phyloP scores from a whole-genome alignment of 1,140 invertebrate species.

The Vollenhovia emeryi region DNA sequence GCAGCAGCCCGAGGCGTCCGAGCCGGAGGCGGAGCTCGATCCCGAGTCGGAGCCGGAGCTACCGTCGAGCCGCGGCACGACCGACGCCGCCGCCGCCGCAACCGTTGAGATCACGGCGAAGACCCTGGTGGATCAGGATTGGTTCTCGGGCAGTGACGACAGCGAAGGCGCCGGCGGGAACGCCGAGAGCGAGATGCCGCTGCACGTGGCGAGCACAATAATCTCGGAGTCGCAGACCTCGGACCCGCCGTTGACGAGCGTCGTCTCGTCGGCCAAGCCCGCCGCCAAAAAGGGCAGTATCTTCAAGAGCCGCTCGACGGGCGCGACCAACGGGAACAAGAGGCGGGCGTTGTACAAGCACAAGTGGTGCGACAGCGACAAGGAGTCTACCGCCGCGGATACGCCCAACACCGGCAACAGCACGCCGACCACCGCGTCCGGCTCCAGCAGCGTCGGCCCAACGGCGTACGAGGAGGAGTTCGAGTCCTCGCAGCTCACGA shows the following conservation, averaged over 20 bases:
- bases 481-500: constrained; percentile 87
- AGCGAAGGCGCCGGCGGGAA: constrained; percentile 80
- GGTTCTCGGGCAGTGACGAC: constrained; percentile 84
- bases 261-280: constrained; percentile 73
- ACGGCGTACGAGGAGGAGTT: constrained; percentile 86
- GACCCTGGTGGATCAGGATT: constrained; percentile 82
- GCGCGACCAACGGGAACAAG: constrained; percentile 91
- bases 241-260: constrained; percentile 40
- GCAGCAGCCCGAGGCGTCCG: constrained; percentile 37
- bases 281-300: constrained; percentile 92
- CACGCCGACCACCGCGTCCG: constrained; percentile 73
- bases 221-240: constrained; percentile 63
- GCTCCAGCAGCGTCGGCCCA: constrained; percentile 69
- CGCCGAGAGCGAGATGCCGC: constrained; percentile 66
- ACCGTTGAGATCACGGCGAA: constrained; percentile 73
- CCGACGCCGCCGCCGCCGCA: not conserved
- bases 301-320: constrained; percentile 93
- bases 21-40: constrained; percentile 21
- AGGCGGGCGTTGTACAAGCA: constrained; percentile 93
- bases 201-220: constrained; percentile 66
- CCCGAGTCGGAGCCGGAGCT: constrained; percentile 74
- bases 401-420: constrained; percentile 65
- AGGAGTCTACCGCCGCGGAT: constrained; percentile 80
- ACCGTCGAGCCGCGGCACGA: not conserved
- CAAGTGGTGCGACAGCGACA: constrained; percentile 93